Base-by-base conservation (phyloP, 2,888 invertebrate genomes). In the Leucoptera coffeella region DNA sequence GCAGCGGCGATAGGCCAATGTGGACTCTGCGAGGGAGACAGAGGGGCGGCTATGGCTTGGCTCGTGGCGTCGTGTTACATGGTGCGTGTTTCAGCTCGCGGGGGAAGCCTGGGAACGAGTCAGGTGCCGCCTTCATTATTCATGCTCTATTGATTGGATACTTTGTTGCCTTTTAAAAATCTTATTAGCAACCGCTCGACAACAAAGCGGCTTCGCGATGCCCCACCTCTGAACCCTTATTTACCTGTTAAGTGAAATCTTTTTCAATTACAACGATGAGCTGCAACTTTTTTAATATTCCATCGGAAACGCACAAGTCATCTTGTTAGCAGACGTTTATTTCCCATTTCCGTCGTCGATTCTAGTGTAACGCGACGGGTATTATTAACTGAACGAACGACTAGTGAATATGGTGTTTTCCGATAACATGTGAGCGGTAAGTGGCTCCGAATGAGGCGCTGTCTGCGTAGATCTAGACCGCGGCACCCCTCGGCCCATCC, bases 81-180 rank as follows among this genome's bases (percentile, higher is more conserved):
- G 36, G 54, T 64, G 67, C 64, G 65, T 61, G 65, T 51, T 56
- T 51, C 51, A 52, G 43, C 39, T 38, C 38, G 47, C 36, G 43
- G 46, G 56, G 65, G 62, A 45, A 54, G 53, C 49, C 45, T 64
- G 67, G 43, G 67, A 65, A 64, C 54, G 37, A 42, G 41, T 47
- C 69, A 69, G 69, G 67, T 69, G 69, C 49, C 50, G 48, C 55
- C 59, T 69, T 69, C 67, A 69, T 69, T 69, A 69, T 69, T 69
- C 67, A 67, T 59, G 59, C 58, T 40, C 55, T 65, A 69, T 69
- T 65, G 69, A 69, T 69, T 69, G 61, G 67, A 59, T 65, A 67
- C 65, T 67, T 64, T 65, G 65, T 67, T 59, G 62, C 56, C 62
- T 61, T 65, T 67, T 67, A 67, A 69, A 69, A 67, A 65, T 62